Percentiles rank a stretch among this genome's conserved stretches.
Evolutionary conservation across 2,888 invertebrate species (phyloP).

Genomic region (Cosmorhoe ocellata): DNA sequence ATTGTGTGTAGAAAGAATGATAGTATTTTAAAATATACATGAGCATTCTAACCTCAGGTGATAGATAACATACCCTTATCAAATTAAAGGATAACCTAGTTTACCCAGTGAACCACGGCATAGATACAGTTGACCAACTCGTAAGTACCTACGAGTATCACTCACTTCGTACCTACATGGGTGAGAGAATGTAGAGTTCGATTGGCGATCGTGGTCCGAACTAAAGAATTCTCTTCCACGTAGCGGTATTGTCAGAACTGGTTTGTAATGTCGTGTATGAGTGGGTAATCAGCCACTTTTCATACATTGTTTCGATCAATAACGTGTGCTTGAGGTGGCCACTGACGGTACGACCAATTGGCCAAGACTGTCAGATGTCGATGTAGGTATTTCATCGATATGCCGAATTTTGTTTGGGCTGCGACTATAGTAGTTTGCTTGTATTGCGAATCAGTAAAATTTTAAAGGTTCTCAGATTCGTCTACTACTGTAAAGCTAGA

Average conservation of each 20-base stretch:
- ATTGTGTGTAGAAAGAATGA: too few species aligned
- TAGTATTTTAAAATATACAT: too few species aligned
- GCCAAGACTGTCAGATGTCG: too few species aligned
- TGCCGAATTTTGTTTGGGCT: too few species aligned
- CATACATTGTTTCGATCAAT: slow-evolving; percentile 42
- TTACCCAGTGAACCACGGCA: neutral
- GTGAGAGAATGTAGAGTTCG: slow-evolving; percentile 36
- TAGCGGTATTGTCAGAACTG: slow-evolving; percentile 69
- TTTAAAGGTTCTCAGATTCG: too few species aligned
- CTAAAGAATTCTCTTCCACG: slow-evolving; percentile 70
- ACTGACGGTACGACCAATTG: too few species aligned
- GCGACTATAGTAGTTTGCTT: too few species aligned
- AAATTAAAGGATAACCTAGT: slow-evolving; percentile 5
- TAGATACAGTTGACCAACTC: neutral
- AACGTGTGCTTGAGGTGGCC: neutral
- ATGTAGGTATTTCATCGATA: too few species aligned
- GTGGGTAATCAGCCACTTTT: slow-evolving; percentile 55
- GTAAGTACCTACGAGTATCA: too few species aligned
- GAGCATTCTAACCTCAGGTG: neutral
- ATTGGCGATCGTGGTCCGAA: slow-evolving; percentile 56
- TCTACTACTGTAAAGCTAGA: too few species aligned
- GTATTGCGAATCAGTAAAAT: too few species aligned
- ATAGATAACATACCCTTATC: neutral
- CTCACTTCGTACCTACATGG: slow-evolving; percentile 4
- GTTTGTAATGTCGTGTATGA: slow-evolving; percentile 59